Base-by-base conservation (phyloP, 2,888 invertebrate genomes). In the Thera britannica region DNA sequence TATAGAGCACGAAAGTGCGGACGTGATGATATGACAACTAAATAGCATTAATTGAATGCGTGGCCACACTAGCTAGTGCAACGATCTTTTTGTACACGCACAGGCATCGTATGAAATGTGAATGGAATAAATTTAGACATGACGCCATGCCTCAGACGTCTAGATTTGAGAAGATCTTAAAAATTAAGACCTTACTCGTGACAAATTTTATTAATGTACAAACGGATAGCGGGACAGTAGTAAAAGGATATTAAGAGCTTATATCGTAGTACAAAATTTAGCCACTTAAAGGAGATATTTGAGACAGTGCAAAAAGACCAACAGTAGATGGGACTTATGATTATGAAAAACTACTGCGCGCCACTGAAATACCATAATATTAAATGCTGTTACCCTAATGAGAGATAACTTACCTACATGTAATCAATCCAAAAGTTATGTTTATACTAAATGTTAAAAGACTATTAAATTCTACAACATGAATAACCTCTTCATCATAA, bases 11-110 rank as follows among this genome's bases (percentile, higher is more conserved):
- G 62, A 73, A 76, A 76, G 71, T 77, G 74, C 79, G 78, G 77
- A 79, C 82, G 79, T 80, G 79, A 80, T 77, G 76, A 79, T 81
- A 81, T 78, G 79, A 77, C 72, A 74, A 74, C 67, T 73, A 79
- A 86, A 80, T 80, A 81, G 78, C 79, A 78, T 83, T 85, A 86
- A 87, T 86, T 84, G 75, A 82, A 83, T 78, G 82, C 81, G 79
- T 79, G 74, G 76, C 77, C 72, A 77, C 78, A 62, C 58, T 63
- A 74, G 70, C 74, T 68, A 77, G 77, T 81, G 80, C 81, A 80
- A 79, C 79, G 77, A 79, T 67, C 80, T 79, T 77, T 77, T 77
- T 74, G 79, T 77, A 72, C 71, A 77, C 77, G 78, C 77, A 73
- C 73, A 65, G 57, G 63, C 66, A 69, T 76, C 65, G 71, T 76